phyloP scores from a whole-genome alignment of 2,888 invertebrate species.

The Mactromeris polynyma region DNA sequence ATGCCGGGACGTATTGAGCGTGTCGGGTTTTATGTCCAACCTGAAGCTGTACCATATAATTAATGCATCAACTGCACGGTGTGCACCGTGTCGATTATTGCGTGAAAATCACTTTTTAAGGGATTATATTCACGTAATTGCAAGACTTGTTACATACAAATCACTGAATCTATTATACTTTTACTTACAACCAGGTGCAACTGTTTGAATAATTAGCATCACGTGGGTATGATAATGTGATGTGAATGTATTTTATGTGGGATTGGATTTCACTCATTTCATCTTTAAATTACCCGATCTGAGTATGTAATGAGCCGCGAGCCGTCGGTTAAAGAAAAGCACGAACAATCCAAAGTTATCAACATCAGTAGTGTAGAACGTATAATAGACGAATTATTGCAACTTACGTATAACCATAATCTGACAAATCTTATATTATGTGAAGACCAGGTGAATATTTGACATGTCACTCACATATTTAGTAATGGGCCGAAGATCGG shows the following conservation, averaged over 20 bases:
- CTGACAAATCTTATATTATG: not conserved
- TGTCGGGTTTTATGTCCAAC: constrained; percentile 3
- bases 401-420: not conserved
- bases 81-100: not conserved
- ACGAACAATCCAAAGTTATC: not conserved
- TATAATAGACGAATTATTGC: not conserved
- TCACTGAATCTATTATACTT: not conserved
- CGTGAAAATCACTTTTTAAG: not conserved
- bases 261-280: not conserved
- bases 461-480: not conserved
- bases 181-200: not conserved
- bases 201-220: not conserved
- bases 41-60: not conserved
- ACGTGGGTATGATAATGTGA: not conserved
- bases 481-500: no score
- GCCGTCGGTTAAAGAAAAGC: not conserved
- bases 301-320: not conserved
- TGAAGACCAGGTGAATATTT: not conserved
- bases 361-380: not conserved
- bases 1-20: not conserved
- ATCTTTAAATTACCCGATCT: not conserved
- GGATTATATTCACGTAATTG: not conserved
- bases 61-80: not conserved
- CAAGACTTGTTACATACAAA: not conserved
- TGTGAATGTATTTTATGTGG: not conserved